A percentile compares a stretch with the other conserved stretches of the same genome.
Conservation (phyloP, 2,797 vertebrate species). For the Orientallactaga sibirica region DNA sequence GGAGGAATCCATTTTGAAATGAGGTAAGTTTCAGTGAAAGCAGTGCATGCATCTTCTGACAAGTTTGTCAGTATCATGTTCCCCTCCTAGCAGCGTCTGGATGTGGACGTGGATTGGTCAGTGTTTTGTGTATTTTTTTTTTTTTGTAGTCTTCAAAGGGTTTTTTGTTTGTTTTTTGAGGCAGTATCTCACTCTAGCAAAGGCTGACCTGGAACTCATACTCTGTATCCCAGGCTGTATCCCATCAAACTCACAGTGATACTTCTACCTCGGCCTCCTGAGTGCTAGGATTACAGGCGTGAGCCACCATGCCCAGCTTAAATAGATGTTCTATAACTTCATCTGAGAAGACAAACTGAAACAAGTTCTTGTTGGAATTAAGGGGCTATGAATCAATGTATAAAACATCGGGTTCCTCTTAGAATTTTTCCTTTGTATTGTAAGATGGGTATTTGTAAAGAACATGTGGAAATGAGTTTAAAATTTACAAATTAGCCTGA, state of each 20-base stretch:
- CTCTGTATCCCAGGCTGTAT: too few relatives aligned
- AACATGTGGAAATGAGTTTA: background rate
- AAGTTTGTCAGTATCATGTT: accelerated
- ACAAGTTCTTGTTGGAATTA: background rate
- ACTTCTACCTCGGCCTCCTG: too few relatives aligned
- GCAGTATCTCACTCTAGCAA: too few relatives aligned
- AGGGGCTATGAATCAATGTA: background rate
- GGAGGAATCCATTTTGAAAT: background rate
- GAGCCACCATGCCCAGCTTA: too few relatives aligned
- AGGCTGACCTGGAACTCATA: too few relatives aligned
- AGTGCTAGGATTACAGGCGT: too few relatives aligned
- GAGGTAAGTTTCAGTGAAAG: background rate
- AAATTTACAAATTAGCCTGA: background rate
- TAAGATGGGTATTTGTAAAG: background rate
- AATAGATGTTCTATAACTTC: background rate
- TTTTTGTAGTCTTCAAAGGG: background rate
- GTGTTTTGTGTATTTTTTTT: background rate
- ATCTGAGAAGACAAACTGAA: background rate
- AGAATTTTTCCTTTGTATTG: background rate
- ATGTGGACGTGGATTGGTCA: background rate
- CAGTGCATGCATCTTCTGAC: background rate
- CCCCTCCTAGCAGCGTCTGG: background rate
- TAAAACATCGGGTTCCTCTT: background rate
- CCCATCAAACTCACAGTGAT: too few relatives aligned
- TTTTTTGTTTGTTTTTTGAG: too few relatives aligned